Base-by-base conservation (phyloP, 2,113 vertebrate genomes). In the Cettia cetti region DNA sequence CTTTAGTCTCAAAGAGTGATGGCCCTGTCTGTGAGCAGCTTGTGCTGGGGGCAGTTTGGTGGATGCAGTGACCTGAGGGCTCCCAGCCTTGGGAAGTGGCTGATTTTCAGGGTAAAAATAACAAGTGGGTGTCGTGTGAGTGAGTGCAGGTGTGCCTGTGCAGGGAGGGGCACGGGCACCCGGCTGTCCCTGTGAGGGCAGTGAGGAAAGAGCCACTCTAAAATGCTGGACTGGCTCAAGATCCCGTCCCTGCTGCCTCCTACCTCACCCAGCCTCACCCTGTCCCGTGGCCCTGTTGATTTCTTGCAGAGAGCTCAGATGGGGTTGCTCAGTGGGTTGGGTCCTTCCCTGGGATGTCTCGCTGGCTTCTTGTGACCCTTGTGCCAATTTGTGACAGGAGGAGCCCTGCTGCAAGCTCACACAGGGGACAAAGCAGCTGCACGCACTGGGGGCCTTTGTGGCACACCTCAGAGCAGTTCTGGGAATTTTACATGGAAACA, bases 401-500 rank as follows among this genome's bases (percentile, higher is more conserved):
- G 24, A 44, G 21, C 20, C 45, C 79, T 83, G 26, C 9, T 3
- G 2, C 0, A 0, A 33, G 20, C 61, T 79, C 6, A 1, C 19
- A 20, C 45, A 61, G 19, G 35, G 72, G 24, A 54, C 18, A 24
- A 35, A 63, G 14, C 2, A 18, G 17, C 65, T 65, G 30, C 28
- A 44, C 0, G 0, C 27, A 17, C 2, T 0, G 65, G 37, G 31
- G 35, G 9, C 11, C 33, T 20, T 68, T 6, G 6, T 1, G 5
- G 31, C 61, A 40, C 69, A 26, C 2, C 27, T 75, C 35, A n/a
- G n/a, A 74, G 60, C 54, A 15, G 27, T 54, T 49, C n/a, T 35
- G 59, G 59, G 39, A 40, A n/a, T 44, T 79, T 72, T 31, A 63
- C 6, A 5, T 9, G 26, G 74, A 50, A 86, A 69, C 11, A 86